Conservation (phyloP, 2,113 vertebrate species). For the Serinus canaria region DNA sequence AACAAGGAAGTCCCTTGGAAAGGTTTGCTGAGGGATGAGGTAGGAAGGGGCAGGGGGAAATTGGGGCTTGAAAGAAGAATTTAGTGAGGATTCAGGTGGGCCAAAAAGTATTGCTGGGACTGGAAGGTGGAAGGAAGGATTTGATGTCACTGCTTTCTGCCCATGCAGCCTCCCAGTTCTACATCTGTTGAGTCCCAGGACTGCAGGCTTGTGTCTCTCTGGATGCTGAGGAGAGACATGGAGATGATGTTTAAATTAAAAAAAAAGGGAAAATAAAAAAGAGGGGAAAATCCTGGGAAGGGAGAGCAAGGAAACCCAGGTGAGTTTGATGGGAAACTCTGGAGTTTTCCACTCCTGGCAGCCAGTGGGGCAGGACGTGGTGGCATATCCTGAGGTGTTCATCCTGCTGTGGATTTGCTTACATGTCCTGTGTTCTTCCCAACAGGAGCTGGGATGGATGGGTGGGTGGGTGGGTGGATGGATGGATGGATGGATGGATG, state of each 20-base stretch:
- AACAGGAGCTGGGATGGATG: not conserved
- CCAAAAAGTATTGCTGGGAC: not conserved
- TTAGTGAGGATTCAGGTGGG: not conserved
- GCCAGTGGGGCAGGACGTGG: accelerated
- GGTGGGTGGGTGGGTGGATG: not conserved
- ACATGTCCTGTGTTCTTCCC: not conserved
- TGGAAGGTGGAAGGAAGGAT: not conserved
- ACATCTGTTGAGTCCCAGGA: not conserved
- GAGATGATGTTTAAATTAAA: not conserved
- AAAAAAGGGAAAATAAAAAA: accelerated
- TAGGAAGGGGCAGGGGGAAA: not conserved
- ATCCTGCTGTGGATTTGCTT: not conserved
- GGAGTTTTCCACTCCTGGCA: not conserved
- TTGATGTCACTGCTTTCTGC: not conserved
- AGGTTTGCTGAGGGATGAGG: not conserved
- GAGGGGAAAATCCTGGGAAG: accelerated
- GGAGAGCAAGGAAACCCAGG: not conserved
- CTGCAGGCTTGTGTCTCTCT: not conserved
- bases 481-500: not conserved
- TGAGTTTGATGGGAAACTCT: not conserved
- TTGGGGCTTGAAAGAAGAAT: not conserved
- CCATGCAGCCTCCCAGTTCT: not conserved
- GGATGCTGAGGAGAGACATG: not conserved
- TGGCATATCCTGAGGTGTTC: not conserved
- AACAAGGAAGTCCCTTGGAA: not conserved